phyloP scores from a whole-genome alignment of 2,113 vertebrate genomes.

The Xiphophorus couchianus region DNA sequence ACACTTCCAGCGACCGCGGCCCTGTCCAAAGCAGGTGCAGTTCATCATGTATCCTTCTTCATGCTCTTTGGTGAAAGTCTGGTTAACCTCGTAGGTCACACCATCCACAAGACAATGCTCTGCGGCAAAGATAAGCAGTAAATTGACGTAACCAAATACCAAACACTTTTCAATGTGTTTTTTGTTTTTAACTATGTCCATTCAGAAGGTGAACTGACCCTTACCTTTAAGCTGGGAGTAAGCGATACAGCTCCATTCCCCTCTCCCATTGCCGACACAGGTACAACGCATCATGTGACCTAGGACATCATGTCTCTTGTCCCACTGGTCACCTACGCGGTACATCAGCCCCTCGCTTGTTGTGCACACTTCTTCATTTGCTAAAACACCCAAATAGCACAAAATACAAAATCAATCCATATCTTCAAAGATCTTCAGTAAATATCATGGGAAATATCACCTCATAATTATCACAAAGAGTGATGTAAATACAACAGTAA shows the following conservation, averaged over 20 bases:
- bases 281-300: slow-evolving; percentile 98
- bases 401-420: background rate
- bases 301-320: slow-evolving; percentile 90
- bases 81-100: slow-evolving; percentile 92
- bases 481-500: slow-evolving; percentile 2
- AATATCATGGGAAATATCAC: slow-evolving; percentile 15
- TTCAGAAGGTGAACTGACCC: background rate
- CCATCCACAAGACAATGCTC: slow-evolving; percentile 94
- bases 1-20: slow-evolving; percentile 95
- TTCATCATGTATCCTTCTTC: slow-evolving; percentile 96
- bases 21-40: slow-evolving; percentile 95
- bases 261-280: slow-evolving; percentile 92
- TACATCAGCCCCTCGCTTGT: slow-evolving; percentile 93
- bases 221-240: slow-evolving; percentile 88
- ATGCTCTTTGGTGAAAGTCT: slow-evolving; percentile 93
- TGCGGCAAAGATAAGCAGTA: slow-evolving; percentile 51
- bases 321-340: slow-evolving; percentile 94
- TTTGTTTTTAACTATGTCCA: background rate
- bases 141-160: background rate
- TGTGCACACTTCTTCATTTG: slow-evolving; percentile 94
- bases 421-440: background rate
- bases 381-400: slow-evolving; percentile 67
- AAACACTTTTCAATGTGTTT: slow-evolving; percentile 9
- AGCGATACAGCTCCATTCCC: slow-evolving; percentile 94
- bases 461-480: slow-evolving; percentile 33